Evolutionary conservation across 2,113 vertebrate genomes (phyloP), one percentile per base, ranked within the genome.

Genomic region (Vimba vimba): DNA sequence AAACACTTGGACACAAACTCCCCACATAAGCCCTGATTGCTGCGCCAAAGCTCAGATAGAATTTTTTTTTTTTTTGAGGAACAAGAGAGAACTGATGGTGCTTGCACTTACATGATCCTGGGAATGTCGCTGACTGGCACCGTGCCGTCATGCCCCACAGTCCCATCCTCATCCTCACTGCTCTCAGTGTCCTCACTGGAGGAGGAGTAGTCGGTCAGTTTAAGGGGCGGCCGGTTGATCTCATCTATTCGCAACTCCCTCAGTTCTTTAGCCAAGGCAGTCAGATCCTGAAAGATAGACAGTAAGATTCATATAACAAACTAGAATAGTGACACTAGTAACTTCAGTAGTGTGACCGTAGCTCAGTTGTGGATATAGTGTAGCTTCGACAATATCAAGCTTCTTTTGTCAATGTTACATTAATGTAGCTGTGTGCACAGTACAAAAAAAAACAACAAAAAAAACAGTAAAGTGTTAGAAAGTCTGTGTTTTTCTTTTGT

Each of bases 191-290:
- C 97, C 75, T 98, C 97, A 0, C 97, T 99, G 60, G 98, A 99
- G 75, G 98, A 99, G 23, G 98, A 99, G 88, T 99, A 99, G 91
- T 99, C 98, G 0, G 97, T 99, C 93, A 99, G 97, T 93, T 99
- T 96, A 84, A 97, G 97, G 82, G 98, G 95, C 2, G 98, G 97
- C 0, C 97, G 96, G 80, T 96, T 97, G 66, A 96, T 96, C 87
- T 99, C 98, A 82, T 99, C 98, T 0, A 97, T 97, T 79, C 98
- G 96, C 87, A 99, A 91, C 91, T 99, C 98, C 90, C 97, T 92
- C 86, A 99, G 90, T 91, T 99, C 98, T 94, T 98, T 99, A 55
- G 97, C 98, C 92, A 99, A 92, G 3, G 97, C 97, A 83, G 97
- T 99, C 91, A 99, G 95, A 87, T 99, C 98, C 98, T 99, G 87